These are phyloP conservation scores for Meriones unguiculatus DNA, from an alignment of 2,113 vertebrate genomes.

Conservation along the genomic window DNA sequence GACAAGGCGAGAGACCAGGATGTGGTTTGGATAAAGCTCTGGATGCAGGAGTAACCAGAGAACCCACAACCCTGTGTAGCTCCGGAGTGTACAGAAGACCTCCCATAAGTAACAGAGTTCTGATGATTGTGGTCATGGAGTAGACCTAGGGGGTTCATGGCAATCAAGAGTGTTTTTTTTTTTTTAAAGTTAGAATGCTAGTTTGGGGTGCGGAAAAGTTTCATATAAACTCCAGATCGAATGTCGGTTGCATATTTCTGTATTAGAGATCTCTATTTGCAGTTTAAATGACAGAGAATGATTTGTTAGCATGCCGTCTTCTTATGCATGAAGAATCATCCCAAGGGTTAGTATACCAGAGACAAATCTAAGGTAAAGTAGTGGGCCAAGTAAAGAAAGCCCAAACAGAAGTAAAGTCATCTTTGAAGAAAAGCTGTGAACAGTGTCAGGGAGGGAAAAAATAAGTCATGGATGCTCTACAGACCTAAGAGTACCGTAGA, in stretches of 20 bases:
- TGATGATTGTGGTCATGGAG: background rate
- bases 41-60: constrained; percentile 8
- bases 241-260: background rate
- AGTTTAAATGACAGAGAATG: background rate
- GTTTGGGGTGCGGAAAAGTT: background rate
- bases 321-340: background rate
- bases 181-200: background rate
- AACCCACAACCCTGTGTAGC: background rate
- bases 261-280: background rate
- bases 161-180: background rate
- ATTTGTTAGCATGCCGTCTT: background rate
- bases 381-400: background rate
- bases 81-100: background rate
- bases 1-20: constrained; percentile 49
- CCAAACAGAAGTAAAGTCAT: background rate
- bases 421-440: background rate
- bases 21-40: constrained; percentile 37
- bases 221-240: background rate
- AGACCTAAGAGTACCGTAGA: background rate
- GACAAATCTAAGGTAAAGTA: background rate
- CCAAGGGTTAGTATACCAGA: background rate
- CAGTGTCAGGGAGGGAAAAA: background rate
- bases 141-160: background rate
- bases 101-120: background rate
- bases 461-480: background rate